These are phyloP conservation scores for Amia ocellicauda DNA, from an alignment of 2,113 vertebrate species.

Conservation along the genomic window DNA sequence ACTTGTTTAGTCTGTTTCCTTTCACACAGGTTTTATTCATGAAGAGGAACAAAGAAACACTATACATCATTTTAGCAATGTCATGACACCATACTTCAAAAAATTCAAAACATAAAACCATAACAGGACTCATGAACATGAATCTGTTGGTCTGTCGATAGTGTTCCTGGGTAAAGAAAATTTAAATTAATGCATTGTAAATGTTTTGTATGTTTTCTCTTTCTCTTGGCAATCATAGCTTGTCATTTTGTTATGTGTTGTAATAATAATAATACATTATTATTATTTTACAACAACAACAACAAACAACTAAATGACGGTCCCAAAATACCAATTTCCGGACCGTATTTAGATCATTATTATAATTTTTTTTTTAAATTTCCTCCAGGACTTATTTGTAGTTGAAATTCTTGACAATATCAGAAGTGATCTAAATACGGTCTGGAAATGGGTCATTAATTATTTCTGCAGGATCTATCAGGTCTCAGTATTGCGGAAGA, in stretches of 20 bases:
- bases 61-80: background rate
- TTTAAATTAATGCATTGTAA: background rate
- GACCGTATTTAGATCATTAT: too few species aligned
- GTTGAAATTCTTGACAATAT: too few species aligned
- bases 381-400: too few species aligned
- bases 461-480: constrained; percentile 36
- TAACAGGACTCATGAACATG: background rate
- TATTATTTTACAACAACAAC: too few species aligned
- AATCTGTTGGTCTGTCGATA: background rate
- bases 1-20: background rate
- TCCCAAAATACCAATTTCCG: too few species aligned
- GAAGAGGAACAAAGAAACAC: background rate
- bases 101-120: background rate
- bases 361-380: too few species aligned
- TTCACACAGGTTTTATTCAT: background rate
- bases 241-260: too few species aligned
- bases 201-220: constrained; percentile 4
- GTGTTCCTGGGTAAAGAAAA: background rate
- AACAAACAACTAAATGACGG: too few species aligned
- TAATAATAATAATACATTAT: too few species aligned
- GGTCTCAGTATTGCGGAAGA: constrained; percentile 36
- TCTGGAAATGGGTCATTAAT: too few species aligned
- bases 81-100: background rate
- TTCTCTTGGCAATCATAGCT: too few species aligned
- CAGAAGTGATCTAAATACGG: too few species aligned